Conservation (phyloP, 2,113 vertebrate species). For the Solenodon paradoxus region DNA sequence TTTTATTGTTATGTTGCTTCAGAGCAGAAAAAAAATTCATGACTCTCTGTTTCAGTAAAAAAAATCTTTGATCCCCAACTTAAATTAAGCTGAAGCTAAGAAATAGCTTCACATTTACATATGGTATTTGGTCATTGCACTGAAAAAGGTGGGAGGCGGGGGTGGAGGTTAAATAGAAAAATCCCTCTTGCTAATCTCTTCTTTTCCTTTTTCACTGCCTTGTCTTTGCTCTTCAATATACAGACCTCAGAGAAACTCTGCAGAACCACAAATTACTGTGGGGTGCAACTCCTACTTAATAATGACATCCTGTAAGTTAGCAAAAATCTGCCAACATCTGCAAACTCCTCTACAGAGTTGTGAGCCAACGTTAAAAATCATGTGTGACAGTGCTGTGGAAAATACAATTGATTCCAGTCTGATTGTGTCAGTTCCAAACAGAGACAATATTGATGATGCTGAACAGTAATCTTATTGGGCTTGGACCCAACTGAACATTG, state of each 20-base stretch:
- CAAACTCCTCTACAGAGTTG: constrained; percentile 80
- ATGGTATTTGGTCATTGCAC: constrained; percentile 74
- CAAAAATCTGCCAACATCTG: constrained; percentile 85
- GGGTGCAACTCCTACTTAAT: constrained; percentile 81
- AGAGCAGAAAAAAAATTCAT: constrained; percentile 16
- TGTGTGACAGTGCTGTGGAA: constrained; percentile 86
- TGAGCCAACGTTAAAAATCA: constrained; percentile 86
- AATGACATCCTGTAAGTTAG: constrained; percentile 82
- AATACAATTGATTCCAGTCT: constrained; percentile 85
- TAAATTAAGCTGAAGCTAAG: constrained; percentile 74
- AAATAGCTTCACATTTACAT: constrained; percentile 65
- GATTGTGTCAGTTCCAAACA: constrained; percentile 87
- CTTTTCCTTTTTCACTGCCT: constrained; percentile 62
- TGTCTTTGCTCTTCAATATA: constrained; percentile 61
- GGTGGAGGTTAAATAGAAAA: constrained; percentile 74
- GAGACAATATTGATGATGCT: constrained; percentile 87
- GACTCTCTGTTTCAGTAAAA: constrained; percentile 56
- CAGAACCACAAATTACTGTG: constrained; percentile 81
- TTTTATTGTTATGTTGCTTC: constrained; percentile 47
- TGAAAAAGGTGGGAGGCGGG: constrained; percentile 42
- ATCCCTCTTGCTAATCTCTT: constrained; percentile 63
- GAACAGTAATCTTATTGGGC: constrained; percentile 87
- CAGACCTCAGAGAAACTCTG: constrained; percentile 73
- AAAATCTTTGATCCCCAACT: constrained; percentile 67
- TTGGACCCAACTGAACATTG: constrained; percentile 85